Evolutionary conservation across 2,888 invertebrate genomes (phyloP).

Genomic region (Zeuzera pyrina): DNA sequence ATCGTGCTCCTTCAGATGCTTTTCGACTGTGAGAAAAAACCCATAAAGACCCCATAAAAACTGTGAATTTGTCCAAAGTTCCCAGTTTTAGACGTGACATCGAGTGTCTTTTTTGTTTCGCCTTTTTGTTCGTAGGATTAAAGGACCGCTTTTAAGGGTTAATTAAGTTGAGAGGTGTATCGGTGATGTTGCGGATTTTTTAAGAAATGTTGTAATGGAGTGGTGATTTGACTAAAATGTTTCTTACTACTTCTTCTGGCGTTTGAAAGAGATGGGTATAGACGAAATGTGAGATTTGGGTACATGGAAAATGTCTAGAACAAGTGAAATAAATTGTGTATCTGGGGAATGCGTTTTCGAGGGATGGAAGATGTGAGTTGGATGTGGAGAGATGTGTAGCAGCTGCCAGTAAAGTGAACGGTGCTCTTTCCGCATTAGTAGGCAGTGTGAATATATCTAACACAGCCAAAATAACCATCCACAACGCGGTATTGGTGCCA

Average conservation of each 20-base stretch:
- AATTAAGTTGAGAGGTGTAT: slow-evolving; percentile 56
- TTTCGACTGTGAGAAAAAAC: slow-evolving; percentile 68
- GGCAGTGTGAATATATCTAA: too few species aligned
- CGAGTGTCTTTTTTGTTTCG: slow-evolving; percentile 47
- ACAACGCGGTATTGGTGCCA: too few species aligned
- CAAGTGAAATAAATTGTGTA: too few species aligned
- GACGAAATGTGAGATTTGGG: too few species aligned
- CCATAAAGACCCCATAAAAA: slow-evolving; percentile 61
- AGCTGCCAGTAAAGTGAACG: too few species aligned
- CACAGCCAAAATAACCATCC: too few species aligned
- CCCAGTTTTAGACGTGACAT: slow-evolving; percentile 60
- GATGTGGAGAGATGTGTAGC: too few species aligned
- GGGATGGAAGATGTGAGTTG: too few species aligned
- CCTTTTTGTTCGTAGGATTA: slow-evolving; percentile 55
- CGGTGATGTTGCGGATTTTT: slow-evolving; percentile 54
- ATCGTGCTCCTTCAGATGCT: slow-evolving; percentile 65
- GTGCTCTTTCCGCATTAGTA: too few species aligned
- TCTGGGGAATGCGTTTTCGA: too few species aligned
- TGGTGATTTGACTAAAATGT: slow-evolving; percentile 22
- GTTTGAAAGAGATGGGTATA: too few species aligned
- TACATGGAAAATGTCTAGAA: too few species aligned
- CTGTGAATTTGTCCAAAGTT: slow-evolving; percentile 59
- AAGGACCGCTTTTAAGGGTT: slow-evolving; percentile 54
- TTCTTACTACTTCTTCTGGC: slow-evolving; percentile 8
- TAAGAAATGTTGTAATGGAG: slow-evolving; percentile 25